These are phyloP conservation scores for Oncorhynchus mykiss DNA, from an alignment of 2,113 vertebrate genomes.

Conservation along the genomic window DNA sequence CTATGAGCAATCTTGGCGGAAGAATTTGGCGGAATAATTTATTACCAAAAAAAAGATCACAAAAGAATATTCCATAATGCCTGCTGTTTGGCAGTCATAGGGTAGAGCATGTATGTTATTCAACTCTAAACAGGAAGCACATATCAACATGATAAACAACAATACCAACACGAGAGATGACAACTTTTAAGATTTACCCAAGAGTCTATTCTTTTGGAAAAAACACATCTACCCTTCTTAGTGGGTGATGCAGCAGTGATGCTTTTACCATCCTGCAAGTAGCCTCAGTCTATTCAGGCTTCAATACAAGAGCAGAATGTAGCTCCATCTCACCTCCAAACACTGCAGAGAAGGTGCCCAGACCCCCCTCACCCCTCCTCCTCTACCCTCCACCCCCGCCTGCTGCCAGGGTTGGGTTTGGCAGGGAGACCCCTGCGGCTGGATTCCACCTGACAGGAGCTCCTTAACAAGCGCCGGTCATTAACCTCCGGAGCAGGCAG, in stretches of 20 bases:
- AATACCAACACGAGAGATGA: no score
- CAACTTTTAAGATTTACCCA: no score
- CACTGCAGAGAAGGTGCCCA: background rate
- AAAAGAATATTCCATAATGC: background rate
- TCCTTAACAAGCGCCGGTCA: constrained; percentile 79
- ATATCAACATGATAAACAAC: no score
- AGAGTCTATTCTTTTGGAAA: no score
- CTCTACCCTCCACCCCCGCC: constrained; percentile 38
- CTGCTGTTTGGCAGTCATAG: background rate
- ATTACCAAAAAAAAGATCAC: background rate
- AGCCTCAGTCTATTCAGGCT: background rate
- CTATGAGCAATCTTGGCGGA: constrained; percentile 4
- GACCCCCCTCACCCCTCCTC: constrained; percentile 12
- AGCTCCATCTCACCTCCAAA: constrained; percentile 6
- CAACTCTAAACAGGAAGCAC: no score
- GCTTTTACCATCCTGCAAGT: background rate
- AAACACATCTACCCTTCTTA: no score
- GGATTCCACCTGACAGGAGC: constrained; percentile 78
- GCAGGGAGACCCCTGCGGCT: constrained; percentile 62
- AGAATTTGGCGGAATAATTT: background rate
- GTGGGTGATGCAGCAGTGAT: no score
- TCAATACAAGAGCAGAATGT: background rate
- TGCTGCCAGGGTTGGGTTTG: constrained; percentile 49
- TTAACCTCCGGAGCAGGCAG: constrained; percentile 77
- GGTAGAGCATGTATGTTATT: background rate